A percentile compares a stretch with the other conserved stretches of the same genome.
phyloP scores from a whole-genome alignment of 2,888 invertebrate species.

The Andrena hattorfiana region DNA sequence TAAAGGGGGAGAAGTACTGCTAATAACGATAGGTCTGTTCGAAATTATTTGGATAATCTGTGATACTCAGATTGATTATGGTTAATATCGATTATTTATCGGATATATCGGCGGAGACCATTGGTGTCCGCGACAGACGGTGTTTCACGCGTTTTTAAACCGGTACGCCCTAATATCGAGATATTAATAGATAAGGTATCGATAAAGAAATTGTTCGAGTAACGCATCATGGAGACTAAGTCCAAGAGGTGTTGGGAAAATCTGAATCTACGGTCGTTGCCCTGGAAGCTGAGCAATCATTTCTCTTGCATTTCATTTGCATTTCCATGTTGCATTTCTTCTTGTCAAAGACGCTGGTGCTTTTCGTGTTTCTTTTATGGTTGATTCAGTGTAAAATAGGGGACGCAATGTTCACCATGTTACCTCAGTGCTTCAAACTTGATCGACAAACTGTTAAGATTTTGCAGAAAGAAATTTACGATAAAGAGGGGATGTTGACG shows the following conservation, averaged over 20 bases:
- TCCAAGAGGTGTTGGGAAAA: background rate
- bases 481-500: background rate
- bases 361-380: no score
- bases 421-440: no score
- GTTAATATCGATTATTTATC: slow-evolving; percentile 47
- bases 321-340: background rate
- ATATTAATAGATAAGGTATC: slow-evolving; percentile 40
- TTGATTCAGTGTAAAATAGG: no score
- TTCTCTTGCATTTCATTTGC: background rate
- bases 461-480: background rate
- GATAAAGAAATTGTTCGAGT: slow-evolving; percentile 32
- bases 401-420: no score
- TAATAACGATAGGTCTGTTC: slow-evolving; percentile 35
- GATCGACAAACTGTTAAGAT: background rate
- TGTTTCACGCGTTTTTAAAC: slow-evolving; percentile 42
- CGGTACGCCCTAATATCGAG: slow-evolving; percentile 32
- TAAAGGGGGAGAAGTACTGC: slow-evolving; percentile 7
- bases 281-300: background rate
- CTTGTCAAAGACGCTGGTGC: background rate
- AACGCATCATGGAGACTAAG: slow-evolving; percentile 8
- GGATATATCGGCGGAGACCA: slow-evolving; percentile 24
- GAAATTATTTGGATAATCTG: slow-evolving; percentile 59
- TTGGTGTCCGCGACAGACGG: slow-evolving; percentile 18
- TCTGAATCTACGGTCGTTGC: background rate
- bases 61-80: slow-evolving; percentile 57